phyloP scores from a whole-genome alignment of 2,797 vertebrate genomes.

The Anabacerthia variegaticeps region DNA sequence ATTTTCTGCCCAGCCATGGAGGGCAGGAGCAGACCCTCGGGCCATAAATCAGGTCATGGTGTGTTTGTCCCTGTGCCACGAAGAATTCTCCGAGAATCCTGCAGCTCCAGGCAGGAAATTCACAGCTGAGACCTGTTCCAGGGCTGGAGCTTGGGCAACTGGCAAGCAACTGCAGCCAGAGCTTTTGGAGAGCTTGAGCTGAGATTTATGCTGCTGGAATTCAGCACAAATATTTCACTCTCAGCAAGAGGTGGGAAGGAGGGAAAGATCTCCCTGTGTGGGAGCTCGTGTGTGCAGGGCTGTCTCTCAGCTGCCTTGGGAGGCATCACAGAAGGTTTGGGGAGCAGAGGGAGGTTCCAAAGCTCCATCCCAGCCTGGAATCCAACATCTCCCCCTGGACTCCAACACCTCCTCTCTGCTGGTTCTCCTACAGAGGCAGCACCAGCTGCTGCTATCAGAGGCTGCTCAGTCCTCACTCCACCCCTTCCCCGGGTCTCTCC shows the following conservation, averaged over 20 bases:
- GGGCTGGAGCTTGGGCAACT: neutral
- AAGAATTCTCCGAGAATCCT: neutral
- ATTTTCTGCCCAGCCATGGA: neutral
- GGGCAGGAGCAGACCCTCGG: neutral
- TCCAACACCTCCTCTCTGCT: neutral
- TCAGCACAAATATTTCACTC: neutral
- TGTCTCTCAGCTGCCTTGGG: neutral
- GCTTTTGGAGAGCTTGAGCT: neutral
- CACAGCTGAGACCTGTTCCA: neutral
- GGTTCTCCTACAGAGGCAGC: neutral
- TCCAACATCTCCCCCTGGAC: neutral
- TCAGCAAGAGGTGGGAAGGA: neutral
- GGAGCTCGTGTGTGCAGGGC: neutral
- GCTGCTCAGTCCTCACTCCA: neutral
- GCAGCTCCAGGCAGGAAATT: constrained; percentile 17
- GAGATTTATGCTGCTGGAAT: constrained; percentile 37
- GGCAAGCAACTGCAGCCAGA: neutral
- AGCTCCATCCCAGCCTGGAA: neutral
- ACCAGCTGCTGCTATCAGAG: neutral
- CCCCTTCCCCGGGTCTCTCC: neutral
- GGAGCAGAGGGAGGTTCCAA: neutral
- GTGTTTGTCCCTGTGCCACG: neutral
- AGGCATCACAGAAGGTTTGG: neutral
- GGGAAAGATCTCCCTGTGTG: neutral
- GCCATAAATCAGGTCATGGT: neutral